Base-by-base conservation (phyloP, 2,113 vertebrate species). In the Cyanoramphus novaezelandiae region DNA sequence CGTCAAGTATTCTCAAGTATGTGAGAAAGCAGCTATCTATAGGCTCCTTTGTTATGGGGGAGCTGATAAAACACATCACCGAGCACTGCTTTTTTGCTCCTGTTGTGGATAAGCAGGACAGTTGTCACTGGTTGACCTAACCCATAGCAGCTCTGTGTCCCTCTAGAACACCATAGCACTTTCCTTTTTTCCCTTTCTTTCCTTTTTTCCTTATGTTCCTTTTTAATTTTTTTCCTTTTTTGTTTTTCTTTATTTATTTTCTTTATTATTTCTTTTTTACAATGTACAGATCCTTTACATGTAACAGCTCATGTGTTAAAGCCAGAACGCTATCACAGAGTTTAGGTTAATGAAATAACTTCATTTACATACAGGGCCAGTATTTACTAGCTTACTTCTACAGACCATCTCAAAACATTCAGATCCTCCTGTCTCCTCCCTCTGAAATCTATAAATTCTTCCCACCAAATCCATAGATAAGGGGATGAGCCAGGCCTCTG, bases 11-110 rank as follows among this genome's bases (percentile, higher is more conserved):
- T 95, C 89, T 55, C 85, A 93, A 94, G 87, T 95, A 93, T 41
- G 80, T 94, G 82, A 96, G 93, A 96, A 95, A 91, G 74, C 68
- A 89, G 74, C 29, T 95, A 83, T 93, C 94, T 94, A 13, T 37
- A 53, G 31, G 49, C 13, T 87, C 57, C 87, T 97, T 95, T 95
- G 63, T 91, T 92, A 69, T 86, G 55, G 29, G 47, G 47, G 31
- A 92, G 57, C 82, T 93, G 92, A 96, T 92, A 92, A 96, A 96
- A 60, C 23, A 46, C 25, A 76, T 28, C 78, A 85, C 67, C n/a
- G 63, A 83, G 52, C 44, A 77, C 75, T 77, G 72, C 49, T 71
- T 74, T 95, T 90, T 80, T 86, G 62, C 68, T 95, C 6, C 47
- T 57, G 4, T 55, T 82, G 62, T 65, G 89, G 49, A 78, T 88